Percentiles rank a stretch among this genome's conserved stretches.
phyloP scores from a whole-genome alignment of 2,797 vertebrate species.

The Neopelma chrysocephalum region DNA sequence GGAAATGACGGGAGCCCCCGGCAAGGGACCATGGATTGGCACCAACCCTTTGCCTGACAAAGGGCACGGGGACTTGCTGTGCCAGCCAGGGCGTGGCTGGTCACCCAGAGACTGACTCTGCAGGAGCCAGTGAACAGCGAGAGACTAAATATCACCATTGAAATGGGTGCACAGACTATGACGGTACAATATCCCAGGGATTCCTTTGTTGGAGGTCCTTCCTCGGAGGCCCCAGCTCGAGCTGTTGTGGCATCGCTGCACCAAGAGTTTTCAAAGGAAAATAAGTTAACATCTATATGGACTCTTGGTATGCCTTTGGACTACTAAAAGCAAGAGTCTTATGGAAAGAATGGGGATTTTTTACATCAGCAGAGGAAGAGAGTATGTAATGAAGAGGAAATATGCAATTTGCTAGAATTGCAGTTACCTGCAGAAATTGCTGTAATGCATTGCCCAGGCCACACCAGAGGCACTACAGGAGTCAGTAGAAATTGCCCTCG shows the following conservation, averaged over 20 bases:
- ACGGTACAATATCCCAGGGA: background rate
- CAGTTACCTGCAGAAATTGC: background rate
- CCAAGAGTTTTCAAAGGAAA: background rate
- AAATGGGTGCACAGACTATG: background rate
- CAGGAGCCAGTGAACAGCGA: background rate
- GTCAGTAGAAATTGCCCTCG: background rate
- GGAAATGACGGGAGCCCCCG: background rate
- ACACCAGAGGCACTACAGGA: rapidly evolving
- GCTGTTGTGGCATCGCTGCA: background rate
- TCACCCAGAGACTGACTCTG: background rate
- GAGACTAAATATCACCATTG: background rate
- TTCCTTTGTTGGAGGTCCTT: background rate
- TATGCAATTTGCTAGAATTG: background rate
- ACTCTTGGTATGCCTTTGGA: background rate
- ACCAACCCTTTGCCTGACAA: background rate
- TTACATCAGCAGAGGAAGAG: background rate
- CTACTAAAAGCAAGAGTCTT: background rate
- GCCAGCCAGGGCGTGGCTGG: background rate
- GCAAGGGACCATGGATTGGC: rapidly evolving
- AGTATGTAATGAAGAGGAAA: background rate
- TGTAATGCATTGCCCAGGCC: background rate
- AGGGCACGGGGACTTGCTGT: rapidly evolving
- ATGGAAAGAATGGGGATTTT: background rate
- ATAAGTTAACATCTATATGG: background rate
- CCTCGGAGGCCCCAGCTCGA: background rate